phyloP scores from a whole-genome alignment of 2,113 vertebrate species.

The Grantiella picta region DNA sequence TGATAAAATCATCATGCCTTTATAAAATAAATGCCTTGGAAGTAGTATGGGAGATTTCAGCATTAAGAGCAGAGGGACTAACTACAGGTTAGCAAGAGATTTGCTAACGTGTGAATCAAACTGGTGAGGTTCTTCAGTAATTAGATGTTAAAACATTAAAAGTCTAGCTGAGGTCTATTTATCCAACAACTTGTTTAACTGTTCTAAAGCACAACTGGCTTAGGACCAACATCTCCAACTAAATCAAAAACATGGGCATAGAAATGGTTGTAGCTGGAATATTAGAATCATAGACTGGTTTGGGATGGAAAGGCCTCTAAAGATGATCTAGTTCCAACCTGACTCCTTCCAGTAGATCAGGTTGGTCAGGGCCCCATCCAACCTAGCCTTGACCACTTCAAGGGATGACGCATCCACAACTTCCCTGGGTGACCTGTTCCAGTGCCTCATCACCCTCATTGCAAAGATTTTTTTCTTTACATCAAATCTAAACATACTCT shows the following conservation, averaged over 20 bases:
- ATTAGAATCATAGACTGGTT: neutral
- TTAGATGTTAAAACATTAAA: neutral
- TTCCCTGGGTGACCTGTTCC: rapidly evolving
- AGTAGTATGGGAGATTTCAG: neutral
- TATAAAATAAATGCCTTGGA: neutral
- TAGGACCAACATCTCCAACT: neutral
- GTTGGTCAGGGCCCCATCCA: neutral
- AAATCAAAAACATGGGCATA: neutral
- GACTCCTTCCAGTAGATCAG: neutral
- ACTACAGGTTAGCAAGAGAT: neutral
- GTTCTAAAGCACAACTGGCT: neutral
- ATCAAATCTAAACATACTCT: rapidly evolving
- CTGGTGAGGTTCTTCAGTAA: neutral
- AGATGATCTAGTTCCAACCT: neutral
- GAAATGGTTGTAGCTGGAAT: neutral
- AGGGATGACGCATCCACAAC: rapidly evolving
- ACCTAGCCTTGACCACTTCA: neutral
- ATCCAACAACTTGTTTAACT: neutral
- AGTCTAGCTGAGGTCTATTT: neutral
- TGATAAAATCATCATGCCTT: neutral
- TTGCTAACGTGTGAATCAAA: neutral
- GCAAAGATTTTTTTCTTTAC: neutral
- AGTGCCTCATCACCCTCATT: neutral
- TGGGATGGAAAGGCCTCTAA: neutral
- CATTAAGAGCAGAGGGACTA: neutral